Evolutionary conservation across 1,140 invertebrate species (phyloP).

Genomic region (Dryas iulia): DNA sequence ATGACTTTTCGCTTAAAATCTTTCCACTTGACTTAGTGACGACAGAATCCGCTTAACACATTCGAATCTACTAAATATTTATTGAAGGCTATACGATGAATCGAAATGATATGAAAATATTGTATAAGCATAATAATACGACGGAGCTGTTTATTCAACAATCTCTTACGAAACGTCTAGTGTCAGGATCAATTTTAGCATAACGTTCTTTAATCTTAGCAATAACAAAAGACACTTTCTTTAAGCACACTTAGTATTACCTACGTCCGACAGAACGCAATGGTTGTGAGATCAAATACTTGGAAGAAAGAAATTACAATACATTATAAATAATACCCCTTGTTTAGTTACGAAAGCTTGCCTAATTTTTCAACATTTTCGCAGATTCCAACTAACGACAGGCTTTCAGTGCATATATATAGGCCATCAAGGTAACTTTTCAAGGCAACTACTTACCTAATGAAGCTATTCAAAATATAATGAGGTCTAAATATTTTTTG

Average conservation of each 20-base stretch:
- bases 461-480: slow-evolving; percentile 17
- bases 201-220: no score
- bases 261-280: no score
- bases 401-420: neutral
- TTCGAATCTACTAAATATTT: slow-evolving; percentile 16
- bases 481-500: slow-evolving; percentile 15
- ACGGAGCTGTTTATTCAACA: slow-evolving; percentile 13
- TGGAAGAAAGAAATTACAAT: no score
- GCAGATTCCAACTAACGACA: neutral
- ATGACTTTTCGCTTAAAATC: neutral
- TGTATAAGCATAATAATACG: slow-evolving; percentile 9
- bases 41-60: slow-evolving; percentile 15
- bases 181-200: no score
- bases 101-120: slow-evolving; percentile 5
- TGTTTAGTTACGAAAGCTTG: neutral
- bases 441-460: slow-evolving; percentile 13
- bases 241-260: no score
- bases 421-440: slow-evolving; percentile 6
- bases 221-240: no score
- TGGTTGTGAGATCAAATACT: no score
- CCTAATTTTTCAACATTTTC: neutral
- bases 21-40: slow-evolving; percentile 15
- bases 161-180: neutral
- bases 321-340: no score
- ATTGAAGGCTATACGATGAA: slow-evolving; percentile 13